A percentile compares a stretch with the other conserved stretches of the same genome.
phyloP scores from a whole-genome alignment of 2,797 vertebrate genomes.

The Hephaestus fuliginosus region DNA sequence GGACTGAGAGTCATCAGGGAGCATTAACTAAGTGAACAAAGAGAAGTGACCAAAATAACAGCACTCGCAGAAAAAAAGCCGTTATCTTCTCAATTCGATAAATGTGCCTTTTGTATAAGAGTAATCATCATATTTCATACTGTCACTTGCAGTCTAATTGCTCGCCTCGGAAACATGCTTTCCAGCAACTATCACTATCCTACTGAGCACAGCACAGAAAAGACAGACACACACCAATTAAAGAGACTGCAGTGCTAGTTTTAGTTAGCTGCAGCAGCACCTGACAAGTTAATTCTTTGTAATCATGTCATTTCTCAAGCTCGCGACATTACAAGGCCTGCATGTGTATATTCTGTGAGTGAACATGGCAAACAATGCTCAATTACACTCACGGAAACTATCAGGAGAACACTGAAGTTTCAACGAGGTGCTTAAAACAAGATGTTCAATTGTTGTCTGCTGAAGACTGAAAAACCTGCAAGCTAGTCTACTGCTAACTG shows the following conservation, averaged over 20 bases:
- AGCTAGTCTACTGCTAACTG: background rate
- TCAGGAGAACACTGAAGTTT: slow-evolving; percentile 28
- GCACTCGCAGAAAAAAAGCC: slow-evolving; percentile 66
- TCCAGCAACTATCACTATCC: slow-evolving; percentile 90
- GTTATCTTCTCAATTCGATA: slow-evolving; percentile 94
- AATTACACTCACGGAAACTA: slow-evolving; percentile 51
- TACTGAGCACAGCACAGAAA: slow-evolving; percentile 89
- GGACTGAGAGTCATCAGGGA: slow-evolving; percentile 84
- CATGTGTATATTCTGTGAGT: slow-evolving; percentile 74
- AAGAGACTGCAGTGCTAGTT: slow-evolving; percentile 86
- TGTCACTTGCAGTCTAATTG: slow-evolving; percentile 97
- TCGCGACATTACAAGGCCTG: slow-evolving; percentile 87
- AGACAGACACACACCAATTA: slow-evolving; percentile 88
- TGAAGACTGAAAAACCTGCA: slow-evolving; percentile 26
- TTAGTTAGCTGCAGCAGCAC: slow-evolving; percentile 89
- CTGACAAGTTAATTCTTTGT: slow-evolving; percentile 95
- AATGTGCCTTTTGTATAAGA: slow-evolving; percentile 93
- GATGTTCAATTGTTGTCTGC: slow-evolving; percentile 37
- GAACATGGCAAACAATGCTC: slow-evolving; percentile 41
- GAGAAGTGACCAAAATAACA: slow-evolving; percentile 86
- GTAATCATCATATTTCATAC: slow-evolving; percentile 96
- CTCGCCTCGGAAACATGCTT: slow-evolving; percentile 91
- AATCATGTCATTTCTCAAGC: slow-evolving; percentile 90
- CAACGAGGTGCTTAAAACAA: slow-evolving; percentile 38
- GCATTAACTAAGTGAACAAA: slow-evolving; percentile 90